These are phyloP conservation scores for Teinopalpus imperialis DNA, from an alignment of 2,888 invertebrate species.

Conservation along the genomic window DNA sequence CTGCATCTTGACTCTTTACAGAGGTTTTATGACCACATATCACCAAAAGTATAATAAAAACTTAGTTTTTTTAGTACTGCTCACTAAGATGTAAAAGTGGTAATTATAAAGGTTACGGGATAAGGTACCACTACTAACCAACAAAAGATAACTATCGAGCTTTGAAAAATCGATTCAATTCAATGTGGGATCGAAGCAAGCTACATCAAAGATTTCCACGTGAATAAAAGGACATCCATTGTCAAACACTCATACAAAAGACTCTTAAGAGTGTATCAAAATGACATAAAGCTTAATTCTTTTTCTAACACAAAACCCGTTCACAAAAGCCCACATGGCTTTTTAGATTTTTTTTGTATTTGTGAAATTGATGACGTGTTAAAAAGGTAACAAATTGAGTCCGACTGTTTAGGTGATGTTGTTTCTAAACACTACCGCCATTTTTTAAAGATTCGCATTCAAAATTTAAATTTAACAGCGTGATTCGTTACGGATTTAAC, in stretches of 20 bases:
- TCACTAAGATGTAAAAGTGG: background rate
- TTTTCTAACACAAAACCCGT: slow-evolving; percentile 63
- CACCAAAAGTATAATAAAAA: no score
- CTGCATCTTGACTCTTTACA: no score
- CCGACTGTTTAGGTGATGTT: slow-evolving; percentile 35
- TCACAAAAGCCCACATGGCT: slow-evolving; percentile 73
- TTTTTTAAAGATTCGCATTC: slow-evolving; percentile 60
- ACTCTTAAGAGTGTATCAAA: slow-evolving; percentile 77
- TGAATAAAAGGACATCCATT: slow-evolving; percentile 61
- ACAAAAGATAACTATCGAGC: slow-evolving; percentile 76
- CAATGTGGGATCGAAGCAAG: slow-evolving; percentile 62
- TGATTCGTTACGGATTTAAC: slow-evolving; percentile 49
- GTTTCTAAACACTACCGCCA: slow-evolving; percentile 54
- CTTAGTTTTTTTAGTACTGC: no score
- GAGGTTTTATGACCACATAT: no score
- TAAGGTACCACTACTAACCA: slow-evolving; percentile 48
- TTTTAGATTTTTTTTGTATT: slow-evolving; percentile 52
- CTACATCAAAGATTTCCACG: slow-evolving; percentile 58
- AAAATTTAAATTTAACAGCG: slow-evolving; percentile 49
- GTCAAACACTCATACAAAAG: slow-evolving; percentile 66
- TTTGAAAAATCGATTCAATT: slow-evolving; percentile 80
- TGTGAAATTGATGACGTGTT: slow-evolving; percentile 80
- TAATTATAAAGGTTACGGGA: slow-evolving; percentile 35
- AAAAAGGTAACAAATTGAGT: slow-evolving; percentile 73
- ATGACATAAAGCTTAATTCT: slow-evolving; percentile 77